Base-by-base conservation (phyloP, 2,797 vertebrate species). In the Typhlichthys subterraneus region DNA sequence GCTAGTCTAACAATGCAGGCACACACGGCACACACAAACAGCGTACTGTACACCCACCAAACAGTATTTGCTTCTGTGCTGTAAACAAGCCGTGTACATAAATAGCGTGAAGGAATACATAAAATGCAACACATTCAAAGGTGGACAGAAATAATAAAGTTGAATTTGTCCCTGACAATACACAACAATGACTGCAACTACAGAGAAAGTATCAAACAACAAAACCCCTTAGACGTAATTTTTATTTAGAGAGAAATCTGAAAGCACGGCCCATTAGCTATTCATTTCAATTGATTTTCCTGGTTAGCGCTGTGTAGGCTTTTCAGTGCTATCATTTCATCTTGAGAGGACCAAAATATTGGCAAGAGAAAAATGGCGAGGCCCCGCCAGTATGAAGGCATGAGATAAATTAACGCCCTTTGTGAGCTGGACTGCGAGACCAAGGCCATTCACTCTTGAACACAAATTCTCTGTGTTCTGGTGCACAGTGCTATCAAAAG, bases 401-500 rank as follows among this genome's bases (percentile, higher is more conserved):
- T 53, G 62, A 67, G 80, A 81, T 79, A 73, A 71, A 83, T 52
- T 56, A 69, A 60, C 69, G 79, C 85, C 85, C 83, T 88, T 87
- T 83, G 72, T 69, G 71, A 71, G 73, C 72, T 66, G 69, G 73
- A 75, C 75, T 80, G 75, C 15, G 47, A 80, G 80, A 82, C 82
- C 74, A 45, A 4, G 69, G 72, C 79, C 74, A 56, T 74, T 86
- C 79, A 72, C 79, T 73, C 57, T 61, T 42, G 59, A 51, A 45
- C 62, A 61, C 49, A n/a, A 52, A n/a, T 31, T 57, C 53, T 58
- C 65, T 23, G 58, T 52, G 46, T 57, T 63, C 23, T 38, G 15
- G 64, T 49, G 49, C 46, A 13, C 53, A 3, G 83, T 87, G 80
- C 75, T 81, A 87, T 87, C 85, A 85, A 86, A 88, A 86, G 88